Percentiles rank a stretch among this genome's conserved stretches.
phyloP scores from a whole-genome alignment of 2,113 vertebrate species.

The Poecile atricapillus region DNA sequence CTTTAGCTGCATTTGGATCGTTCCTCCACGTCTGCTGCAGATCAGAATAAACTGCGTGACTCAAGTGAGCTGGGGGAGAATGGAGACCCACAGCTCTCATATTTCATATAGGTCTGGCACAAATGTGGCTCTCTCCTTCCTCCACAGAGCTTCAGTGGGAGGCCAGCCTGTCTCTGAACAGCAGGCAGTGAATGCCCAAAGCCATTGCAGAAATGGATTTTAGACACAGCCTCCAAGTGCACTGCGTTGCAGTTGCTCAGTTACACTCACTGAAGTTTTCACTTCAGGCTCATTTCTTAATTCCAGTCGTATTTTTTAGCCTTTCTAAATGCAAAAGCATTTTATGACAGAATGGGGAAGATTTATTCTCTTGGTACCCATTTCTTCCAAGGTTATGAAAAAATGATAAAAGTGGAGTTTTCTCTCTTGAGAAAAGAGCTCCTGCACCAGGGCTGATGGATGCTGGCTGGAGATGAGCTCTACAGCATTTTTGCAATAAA shows the following conservation, averaged over 20 bases:
- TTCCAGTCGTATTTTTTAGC: not conserved
- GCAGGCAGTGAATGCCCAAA: not conserved
- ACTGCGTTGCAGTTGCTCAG: not conserved
- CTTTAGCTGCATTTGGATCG: not conserved
- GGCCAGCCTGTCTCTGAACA: not conserved
- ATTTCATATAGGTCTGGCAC: not conserved
- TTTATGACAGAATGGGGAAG: not conserved
- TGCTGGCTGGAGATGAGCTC: not conserved
- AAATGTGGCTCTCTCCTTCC: not conserved
- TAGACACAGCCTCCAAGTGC: not conserved
- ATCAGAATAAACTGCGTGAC: not conserved
- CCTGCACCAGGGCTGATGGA: not conserved
- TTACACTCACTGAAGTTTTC: not conserved
- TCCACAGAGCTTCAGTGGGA: not conserved
- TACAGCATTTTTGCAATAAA: not conserved
- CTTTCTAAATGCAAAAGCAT: not conserved
- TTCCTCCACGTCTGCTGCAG: not conserved
- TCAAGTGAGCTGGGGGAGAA: not conserved
- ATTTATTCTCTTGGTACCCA: not conserved
- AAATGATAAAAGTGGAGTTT: not conserved
- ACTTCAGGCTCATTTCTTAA: not conserved
- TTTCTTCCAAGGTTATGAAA: not conserved
- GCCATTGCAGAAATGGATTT: not conserved
- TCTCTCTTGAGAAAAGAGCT: not conserved
- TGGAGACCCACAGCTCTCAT: fast-evolving